Base-by-base conservation (phyloP, 2,797 vertebrate species). In the Etheostoma nigrum region DNA sequence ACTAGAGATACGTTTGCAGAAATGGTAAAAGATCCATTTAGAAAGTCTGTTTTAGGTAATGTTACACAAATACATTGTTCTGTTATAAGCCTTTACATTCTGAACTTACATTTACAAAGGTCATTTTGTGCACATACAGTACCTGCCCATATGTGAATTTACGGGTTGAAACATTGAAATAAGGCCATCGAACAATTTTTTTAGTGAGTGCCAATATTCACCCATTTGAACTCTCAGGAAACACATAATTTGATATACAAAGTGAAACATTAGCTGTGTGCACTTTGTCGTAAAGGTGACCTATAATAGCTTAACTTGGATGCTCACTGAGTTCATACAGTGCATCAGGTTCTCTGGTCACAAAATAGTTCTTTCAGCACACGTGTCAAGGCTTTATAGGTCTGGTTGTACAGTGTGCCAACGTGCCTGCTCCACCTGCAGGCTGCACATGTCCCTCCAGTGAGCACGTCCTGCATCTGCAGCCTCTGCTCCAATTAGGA, bases 401-500 rank as follows among this genome's bases (percentile, higher is more conserved):
- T 90, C 64, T 4, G 91, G 88, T 65, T 93, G 92, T 48, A 95
- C 45, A 4, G 7, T 40, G 88, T 95, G 94, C 94, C 94, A 95
- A n/a, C 84, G 73, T 0, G 88, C 86, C 0, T 87, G 92, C 83
- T 96, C 95, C 88, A 90, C 76, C 51, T 91, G 91, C 63, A n/a
- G 83, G 74, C 61, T 84, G 74, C 94, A 95, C 93, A 92, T 90
- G 71, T 95, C 94, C 68, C 89, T 93, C 95, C 96, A 95, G 80
- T 96, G 95, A 48, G 72, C 77, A 11, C 68, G 78, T 57, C 94
- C 93, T 0, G 82, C 74, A 53, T 93, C 91, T 0, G 87, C 80
- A 47, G 88, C 90, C 0, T 54, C 79, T 0, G 89, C 75, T 4
- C 95, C 93, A 21, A 96, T 92, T 58, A 77, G 52, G 51, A 96